phyloP scores from a whole-genome alignment of 2,797 vertebrate genomes.

The Lepus townsendii region DNA sequence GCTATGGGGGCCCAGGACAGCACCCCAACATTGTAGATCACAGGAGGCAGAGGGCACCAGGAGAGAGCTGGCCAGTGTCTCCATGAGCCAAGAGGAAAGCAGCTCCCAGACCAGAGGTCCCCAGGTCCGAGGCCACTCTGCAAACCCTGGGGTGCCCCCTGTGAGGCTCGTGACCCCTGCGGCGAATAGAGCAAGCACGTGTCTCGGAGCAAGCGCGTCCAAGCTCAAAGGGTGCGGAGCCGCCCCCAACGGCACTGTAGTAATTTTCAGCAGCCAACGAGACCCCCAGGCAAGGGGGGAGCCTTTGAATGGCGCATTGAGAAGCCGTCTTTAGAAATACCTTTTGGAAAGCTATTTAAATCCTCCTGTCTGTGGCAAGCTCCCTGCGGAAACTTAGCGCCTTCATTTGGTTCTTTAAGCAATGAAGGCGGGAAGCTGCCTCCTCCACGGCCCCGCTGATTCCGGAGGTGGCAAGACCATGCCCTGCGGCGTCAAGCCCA shows the following conservation, averaged over 20 bases:
- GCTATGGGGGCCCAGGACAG: not conserved
- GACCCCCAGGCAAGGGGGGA: conserved; percentile 45
- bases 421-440: conserved; percentile 32
- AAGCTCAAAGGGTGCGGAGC: not conserved
- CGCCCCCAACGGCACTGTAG: not conserved
- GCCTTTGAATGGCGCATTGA: conserved; percentile 68
- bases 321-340: conserved; percentile 81
- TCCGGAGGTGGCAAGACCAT: not conserved
- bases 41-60: not conserved
- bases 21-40: not conserved
- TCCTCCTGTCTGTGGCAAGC: conserved; percentile 71
- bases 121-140: accelerated
- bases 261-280: conserved; percentile 64
- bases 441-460: not conserved
- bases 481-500: accelerated
- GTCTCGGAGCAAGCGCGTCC: not conserved
- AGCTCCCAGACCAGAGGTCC: not conserved
- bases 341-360: conserved; percentile 80
- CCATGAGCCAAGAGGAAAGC: not conserved
- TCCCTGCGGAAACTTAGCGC: conserved; percentile 65
- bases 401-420: conserved; percentile 51
- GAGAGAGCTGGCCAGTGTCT: accelerated
- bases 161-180: accelerated
- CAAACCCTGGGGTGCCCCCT: accelerated
- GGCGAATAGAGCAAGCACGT: accelerated